Conservation (phyloP, 1,140 invertebrate species). For the Bombus confusus region DNA sequence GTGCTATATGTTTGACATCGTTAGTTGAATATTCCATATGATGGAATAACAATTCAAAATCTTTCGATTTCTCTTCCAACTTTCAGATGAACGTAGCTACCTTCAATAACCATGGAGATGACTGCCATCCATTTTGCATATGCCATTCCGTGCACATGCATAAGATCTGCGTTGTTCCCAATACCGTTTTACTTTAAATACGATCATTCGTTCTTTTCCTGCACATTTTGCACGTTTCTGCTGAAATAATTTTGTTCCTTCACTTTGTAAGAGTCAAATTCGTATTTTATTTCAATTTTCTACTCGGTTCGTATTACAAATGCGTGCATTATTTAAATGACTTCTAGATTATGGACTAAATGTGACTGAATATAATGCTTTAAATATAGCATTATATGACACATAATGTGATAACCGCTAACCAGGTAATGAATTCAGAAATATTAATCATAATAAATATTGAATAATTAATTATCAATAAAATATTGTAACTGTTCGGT, state of each 20-base stretch:
- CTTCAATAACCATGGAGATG: conserved; percentile 44
- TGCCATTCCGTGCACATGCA: conserved; percentile 49
- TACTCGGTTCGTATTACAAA: too few species aligned
- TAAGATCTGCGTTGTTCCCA: conserved; percentile 54
- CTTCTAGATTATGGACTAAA: neutral
- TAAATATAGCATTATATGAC: neutral
- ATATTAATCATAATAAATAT: neutral
- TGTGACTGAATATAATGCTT: neutral
- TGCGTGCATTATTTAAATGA: neutral
- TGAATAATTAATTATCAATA: neutral
- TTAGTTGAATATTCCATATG: neutral
- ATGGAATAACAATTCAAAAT: conserved; percentile 20
- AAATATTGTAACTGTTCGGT: too few species aligned
- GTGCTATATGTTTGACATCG: neutral
- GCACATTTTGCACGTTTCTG: neutral
- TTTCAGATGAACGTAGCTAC: conserved; percentile 41
- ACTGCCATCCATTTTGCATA: conserved; percentile 58
- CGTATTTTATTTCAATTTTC: neutral
- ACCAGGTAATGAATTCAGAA: neutral
- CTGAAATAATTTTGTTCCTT: conserved; percentile 2
- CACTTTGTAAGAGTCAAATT: neutral
- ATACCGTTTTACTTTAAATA: conserved; percentile 49
- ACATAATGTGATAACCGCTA: too few species aligned
- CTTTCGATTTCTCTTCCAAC: conserved; percentile 47
- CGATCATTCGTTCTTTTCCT: conserved; percentile 31